Percentiles rank a stretch among this genome's conserved stretches.
These are phyloP conservation scores for Esox niger DNA, from an alignment of 2,113 vertebrate genomes.

Conservation along the genomic window DNA sequence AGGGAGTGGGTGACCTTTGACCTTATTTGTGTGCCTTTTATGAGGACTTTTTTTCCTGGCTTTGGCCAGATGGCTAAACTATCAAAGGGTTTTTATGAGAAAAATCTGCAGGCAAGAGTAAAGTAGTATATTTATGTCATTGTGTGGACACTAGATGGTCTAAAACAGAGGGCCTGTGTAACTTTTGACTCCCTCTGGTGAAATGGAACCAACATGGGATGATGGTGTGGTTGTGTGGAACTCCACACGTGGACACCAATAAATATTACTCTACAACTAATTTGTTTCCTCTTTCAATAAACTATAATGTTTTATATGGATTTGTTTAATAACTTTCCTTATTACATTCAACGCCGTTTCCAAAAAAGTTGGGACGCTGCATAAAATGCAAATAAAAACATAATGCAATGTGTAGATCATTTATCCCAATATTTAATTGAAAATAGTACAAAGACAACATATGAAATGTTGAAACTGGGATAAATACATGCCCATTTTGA, in stretches of 20 bases:
- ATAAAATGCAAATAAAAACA: too few relatives aligned
- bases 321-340: too few relatives aligned
- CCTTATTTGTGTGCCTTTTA: constrained; percentile 94
- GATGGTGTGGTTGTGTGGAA: constrained; percentile 9
- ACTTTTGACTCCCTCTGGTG: constrained; percentile 37
- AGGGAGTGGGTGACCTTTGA: constrained; percentile 88
- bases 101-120: constrained; percentile 87
- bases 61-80: constrained; percentile 98
- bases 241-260: not conserved
- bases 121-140: constrained; percentile 84
- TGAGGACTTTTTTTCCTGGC: constrained; percentile 85
- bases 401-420: too few relatives aligned
- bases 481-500: too few relatives aligned
- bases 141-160: constrained; percentile 63
- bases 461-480: too few relatives aligned
- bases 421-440: too few relatives aligned
- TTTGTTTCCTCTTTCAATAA: not conserved
- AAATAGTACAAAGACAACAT: too few relatives aligned
- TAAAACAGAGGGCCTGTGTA: constrained; percentile 59
- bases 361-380: too few relatives aligned
- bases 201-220: constrained; percentile 17
- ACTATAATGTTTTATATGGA: not conserved
- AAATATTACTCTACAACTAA: not conserved
- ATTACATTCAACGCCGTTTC: too few relatives aligned
- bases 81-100: constrained; percentile 98